Base-by-base conservation (phyloP, 2,888 invertebrate species). In the Oxycera nigricornis region DNA sequence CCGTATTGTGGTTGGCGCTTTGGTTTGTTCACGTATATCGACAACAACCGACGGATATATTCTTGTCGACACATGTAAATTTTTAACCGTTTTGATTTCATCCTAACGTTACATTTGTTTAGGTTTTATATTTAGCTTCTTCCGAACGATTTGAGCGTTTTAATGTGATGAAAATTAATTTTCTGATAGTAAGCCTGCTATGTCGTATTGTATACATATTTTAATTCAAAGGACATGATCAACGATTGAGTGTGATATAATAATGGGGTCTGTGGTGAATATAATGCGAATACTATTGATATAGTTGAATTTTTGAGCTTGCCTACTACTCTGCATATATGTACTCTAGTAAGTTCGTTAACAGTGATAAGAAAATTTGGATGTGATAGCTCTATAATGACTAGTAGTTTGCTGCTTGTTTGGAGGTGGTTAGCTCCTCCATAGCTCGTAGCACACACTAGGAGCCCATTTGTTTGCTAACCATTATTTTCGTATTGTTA, bases 381-480 rank as follows among this genome's bases (percentile, higher is more conserved):
- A 46, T 46, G 11, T 46, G 11, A 46, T 11, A 14, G n/a, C n/a
- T n/a, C n/a, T n/a, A 46, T 14, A 7, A 2, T 46, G 6, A 46
- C 35, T 7, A 6, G 22, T 55, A 55, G 55, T 55, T 17, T 55
- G 55, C 24, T 55, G 55, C 55, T 55, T 22, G 39, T 39, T 9
- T 22, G 24, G 55, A 55, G 55, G 55, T 24, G 22, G 9, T 11
- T 20, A 62, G 28, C 39, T 62, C 62, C 35, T 7, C 62, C 14
- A n/a, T n/a, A n/a, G n/a, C n/a, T n/a, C n/a, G n/a, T n/a, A 62
- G 39, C 62, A 62, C n/a, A n/a, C 35, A 62, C 39, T 62, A 35
- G 62, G 39, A 17, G 2, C 9, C 62, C 31, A 31, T 26, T 59
- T 62, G 39, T 62, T 39, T 39, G 62, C 62, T 62, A 62, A 62